These are phyloP conservation scores for Philaenus spumarius DNA, from an alignment of 1,140 invertebrate species.

Conservation along the genomic window DNA sequence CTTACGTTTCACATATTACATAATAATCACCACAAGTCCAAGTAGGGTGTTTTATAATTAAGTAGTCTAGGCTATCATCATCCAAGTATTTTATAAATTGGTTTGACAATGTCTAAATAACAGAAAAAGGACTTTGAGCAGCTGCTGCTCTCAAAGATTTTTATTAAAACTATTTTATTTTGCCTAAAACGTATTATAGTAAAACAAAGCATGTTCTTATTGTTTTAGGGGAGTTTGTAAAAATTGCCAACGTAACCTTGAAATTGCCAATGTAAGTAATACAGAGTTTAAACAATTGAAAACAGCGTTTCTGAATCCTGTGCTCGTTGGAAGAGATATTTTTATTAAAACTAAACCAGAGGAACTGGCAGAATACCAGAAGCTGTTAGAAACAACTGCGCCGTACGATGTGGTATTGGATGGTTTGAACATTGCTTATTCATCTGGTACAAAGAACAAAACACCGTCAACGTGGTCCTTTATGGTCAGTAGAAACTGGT, in stretches of 20 bases:
- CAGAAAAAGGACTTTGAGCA: no score
- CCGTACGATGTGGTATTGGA: constrained; percentile 77
- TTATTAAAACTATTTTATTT: no score
- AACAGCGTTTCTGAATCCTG: constrained; percentile 50
- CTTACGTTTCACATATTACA: no score
- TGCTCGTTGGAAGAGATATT: constrained; percentile 60
- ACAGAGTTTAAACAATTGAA: constrained; percentile 56
- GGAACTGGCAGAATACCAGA: constrained; percentile 58
- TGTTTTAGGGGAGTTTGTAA: constrained; percentile 51
- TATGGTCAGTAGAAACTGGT: no score
- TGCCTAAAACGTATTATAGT: no score
- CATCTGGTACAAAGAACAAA: constrained; percentile 37
- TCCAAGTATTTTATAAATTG: no score
- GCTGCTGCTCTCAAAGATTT: no score
- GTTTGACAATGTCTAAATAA: no score
- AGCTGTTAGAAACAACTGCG: constrained; percentile 52
- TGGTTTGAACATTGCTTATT: constrained; percentile 70
- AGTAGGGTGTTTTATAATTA: no score
- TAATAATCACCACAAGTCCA: no score
- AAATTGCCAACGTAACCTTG: constrained; percentile 47
- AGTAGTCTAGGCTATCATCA: no score
- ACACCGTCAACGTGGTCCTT: constrained; percentile 31
- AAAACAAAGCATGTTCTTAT: no score
- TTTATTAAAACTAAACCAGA: constrained; percentile 63
- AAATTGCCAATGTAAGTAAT: constrained; percentile 44